Conservation (phyloP, 2,113 vertebrate genomes). For the Nothocercus julius region DNA sequence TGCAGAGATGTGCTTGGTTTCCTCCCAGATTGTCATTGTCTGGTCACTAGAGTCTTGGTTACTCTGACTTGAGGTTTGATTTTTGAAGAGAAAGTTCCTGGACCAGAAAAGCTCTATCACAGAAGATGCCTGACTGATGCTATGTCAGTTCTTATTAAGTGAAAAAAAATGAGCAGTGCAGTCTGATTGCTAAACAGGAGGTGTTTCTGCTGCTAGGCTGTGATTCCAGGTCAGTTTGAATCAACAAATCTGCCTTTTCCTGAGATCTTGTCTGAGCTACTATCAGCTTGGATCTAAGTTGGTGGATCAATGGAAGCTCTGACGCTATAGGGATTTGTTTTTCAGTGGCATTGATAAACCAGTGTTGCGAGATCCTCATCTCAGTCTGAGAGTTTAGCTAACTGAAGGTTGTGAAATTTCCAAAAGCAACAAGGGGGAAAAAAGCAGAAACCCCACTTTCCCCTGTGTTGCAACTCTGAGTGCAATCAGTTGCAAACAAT, state of each 20-base stretch:
- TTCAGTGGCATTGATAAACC: conserved; percentile 50
- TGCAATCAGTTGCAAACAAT: conserved; percentile 38
- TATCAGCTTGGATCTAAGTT: background rate
- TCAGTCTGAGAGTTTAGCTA: conserved; percentile 39
- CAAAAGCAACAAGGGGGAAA: conserved; percentile 1
- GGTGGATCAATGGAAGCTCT: conserved; percentile 41
- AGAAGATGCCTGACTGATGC: background rate
- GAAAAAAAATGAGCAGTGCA: background rate
- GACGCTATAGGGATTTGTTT: conserved; percentile 47
- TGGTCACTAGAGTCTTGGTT: background rate
- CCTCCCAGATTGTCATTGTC: background rate
- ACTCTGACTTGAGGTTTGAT: background rate
- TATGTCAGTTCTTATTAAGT: background rate
- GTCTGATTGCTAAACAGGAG: background rate
- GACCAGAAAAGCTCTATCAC: background rate
- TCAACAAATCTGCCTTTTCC: background rate
- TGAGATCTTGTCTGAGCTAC: background rate
- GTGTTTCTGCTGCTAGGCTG: background rate
- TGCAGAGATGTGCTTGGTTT: background rate
- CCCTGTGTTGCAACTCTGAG: conserved; percentile 61
- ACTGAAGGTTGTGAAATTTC: conserved; percentile 65
- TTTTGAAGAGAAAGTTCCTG: background rate
- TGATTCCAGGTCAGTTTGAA: background rate
- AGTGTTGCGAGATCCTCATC: conserved; percentile 60
- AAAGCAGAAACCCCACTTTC: background rate